Conservation (phyloP, 2,797 vertebrate genomes). For the Phoebastria nigripes region DNA sequence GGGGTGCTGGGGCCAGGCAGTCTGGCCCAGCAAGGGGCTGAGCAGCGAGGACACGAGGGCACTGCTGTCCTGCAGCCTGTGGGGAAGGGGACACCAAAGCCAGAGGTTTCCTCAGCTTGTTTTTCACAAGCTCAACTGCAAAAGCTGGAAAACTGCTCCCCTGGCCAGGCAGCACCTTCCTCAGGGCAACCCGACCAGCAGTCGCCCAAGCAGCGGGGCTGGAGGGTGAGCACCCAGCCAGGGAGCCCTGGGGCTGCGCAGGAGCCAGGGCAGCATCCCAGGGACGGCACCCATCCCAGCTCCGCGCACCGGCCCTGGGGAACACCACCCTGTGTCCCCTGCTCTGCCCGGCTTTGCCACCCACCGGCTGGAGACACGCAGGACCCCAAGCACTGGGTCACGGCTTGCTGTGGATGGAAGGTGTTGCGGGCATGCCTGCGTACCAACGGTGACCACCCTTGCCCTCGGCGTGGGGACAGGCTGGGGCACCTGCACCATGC, state of each 20-base stretch:
- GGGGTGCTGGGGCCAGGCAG: neutral
- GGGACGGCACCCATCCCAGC: neutral
- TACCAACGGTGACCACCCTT: too few species aligned
- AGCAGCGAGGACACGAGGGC: neutral
- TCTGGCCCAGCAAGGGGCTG: neutral
- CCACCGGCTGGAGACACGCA: neutral
- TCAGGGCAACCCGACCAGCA: neutral
- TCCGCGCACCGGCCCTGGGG: fast-evolving
- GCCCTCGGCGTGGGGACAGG: neutral
- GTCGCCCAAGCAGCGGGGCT: fast-evolving
- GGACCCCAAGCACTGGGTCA: neutral
- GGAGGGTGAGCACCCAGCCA: neutral
- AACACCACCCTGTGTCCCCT: neutral
- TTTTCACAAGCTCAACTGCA: neutral
- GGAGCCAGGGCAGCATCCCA: neutral
- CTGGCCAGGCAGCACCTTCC: neutral
- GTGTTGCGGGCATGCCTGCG: neutral
- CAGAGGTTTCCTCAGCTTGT: neutral
- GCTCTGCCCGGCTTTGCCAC: neutral
- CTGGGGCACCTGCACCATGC: neutral
- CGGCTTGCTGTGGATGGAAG: neutral
- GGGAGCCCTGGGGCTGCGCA: neutral
- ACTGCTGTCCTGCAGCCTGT: neutral
- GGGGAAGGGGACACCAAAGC: neutral
- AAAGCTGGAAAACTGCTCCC: neutral